Evolutionary conservation across 2,797 vertebrate species (phyloP), one percentile per base, ranked within the genome.

Genomic region (Notolabrus celidotus): DNA sequence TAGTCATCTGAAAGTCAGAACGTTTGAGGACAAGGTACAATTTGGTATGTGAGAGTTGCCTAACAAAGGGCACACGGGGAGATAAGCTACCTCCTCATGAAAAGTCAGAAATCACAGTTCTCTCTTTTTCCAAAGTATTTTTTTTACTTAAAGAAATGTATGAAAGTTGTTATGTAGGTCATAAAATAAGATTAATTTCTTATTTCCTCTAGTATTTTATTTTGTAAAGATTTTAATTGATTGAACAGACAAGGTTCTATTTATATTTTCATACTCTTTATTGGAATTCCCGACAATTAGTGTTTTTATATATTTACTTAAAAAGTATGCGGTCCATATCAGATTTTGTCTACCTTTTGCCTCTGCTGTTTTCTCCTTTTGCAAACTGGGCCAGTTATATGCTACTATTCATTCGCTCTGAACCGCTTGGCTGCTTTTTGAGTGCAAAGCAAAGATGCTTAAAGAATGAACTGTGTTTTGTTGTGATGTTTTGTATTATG

Each of bases 21-120:
- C 74, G 7, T 82, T 50, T 66, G 89, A 92, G 90, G 90, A 86
- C 89, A 90, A 91, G 89, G 92, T 91, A 89, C 86, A 88, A 86
- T 92, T 86, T 87, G 86, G 84, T 88, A 86, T 91, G 86, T 67
- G 76, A 82, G 79, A 84, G 77, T 88, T 83, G 89, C 82, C 80
- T 58, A 67, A 79, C 27, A 25, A 41, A 75, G 82, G 82, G 72
- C 67, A 84, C 84, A 74, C 82, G 81, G 74, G 74, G 77, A 52
- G 34, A 19, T 51, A 74, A 46, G 34, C 82, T 81, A 78, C 87
- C 84, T 93, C 91, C 85, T 84, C 75, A 67, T 62, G n/a, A 78
- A 82, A 66, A 75, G 62, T 62, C 11, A 82, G 36, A 83, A 72
- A 79, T 27, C 51, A 70, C 36, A 34, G 61, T 43, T 65, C 31